A percentile compares a stretch with the other conserved stretches of the same genome.
These are phyloP conservation scores for Pseudomugil gertrudae DNA, from an alignment of 2,797 vertebrate species.

Conservation along the genomic window DNA sequence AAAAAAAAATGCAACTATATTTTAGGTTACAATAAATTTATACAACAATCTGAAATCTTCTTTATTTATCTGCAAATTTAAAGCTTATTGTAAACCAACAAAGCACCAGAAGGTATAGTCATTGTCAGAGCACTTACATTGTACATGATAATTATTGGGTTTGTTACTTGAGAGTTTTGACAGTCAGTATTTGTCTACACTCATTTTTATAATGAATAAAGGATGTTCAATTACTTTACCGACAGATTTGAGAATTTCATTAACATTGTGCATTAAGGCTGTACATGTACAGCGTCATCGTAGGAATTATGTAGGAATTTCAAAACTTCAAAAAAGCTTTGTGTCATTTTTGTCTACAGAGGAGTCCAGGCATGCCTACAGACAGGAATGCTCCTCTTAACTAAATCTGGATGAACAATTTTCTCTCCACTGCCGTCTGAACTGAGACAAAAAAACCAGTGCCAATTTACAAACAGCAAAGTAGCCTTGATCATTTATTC, in stretches of 20 bases:
- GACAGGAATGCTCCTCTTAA: conserved; percentile 29
- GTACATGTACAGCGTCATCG: neutral
- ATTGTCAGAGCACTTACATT: neutral
- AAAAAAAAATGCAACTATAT: neutral
- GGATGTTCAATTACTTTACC: too few relatives aligned
- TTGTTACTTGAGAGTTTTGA: neutral
- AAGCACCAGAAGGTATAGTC: neutral
- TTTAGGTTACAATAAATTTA: neutral
- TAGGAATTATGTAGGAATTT: conserved; percentile 11
- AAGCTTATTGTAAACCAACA: neutral
- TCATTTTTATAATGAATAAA: neutral
- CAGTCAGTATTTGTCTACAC: neutral
- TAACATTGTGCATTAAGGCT: neutral
- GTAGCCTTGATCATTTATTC: neutral
- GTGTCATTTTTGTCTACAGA: neutral
- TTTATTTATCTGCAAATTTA: neutral
- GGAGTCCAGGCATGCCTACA: conserved; percentile 37
- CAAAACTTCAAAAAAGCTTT: conserved; percentile 1
- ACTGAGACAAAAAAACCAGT: neutral
- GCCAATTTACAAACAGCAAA: conserved; percentile 3
- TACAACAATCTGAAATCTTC: neutral
- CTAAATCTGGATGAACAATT: conserved; percentile 10
- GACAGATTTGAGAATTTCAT: neutral
- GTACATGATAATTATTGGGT: neutral
- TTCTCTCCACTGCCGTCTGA: neutral